These are phyloP conservation scores for Australoheros scitulus DNA, from an alignment of 2,113 vertebrate species.

Conservation along the genomic window DNA sequence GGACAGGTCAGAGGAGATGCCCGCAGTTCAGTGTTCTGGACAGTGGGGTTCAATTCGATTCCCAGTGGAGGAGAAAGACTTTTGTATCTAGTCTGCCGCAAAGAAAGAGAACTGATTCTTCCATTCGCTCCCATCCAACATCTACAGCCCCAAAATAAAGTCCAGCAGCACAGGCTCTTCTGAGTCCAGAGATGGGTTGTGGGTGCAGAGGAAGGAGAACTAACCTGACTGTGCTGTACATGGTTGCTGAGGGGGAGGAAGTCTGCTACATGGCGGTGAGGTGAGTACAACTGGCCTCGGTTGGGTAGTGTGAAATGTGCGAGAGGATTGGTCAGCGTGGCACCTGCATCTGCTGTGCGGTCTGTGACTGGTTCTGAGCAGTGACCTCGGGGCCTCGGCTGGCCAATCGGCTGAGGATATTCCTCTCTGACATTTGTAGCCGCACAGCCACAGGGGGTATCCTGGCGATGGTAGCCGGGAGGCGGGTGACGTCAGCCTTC, in stretches of 20 bases:
- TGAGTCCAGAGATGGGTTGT: conserved; percentile 51
- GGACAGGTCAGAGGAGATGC: conserved; percentile 47
- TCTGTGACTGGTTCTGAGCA: conserved; percentile 69
- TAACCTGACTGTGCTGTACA: conserved; percentile 71
- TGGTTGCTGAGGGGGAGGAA: conserved; percentile 35
- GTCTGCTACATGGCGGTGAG: conserved; percentile 67
- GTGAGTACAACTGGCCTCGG: conserved; percentile 45
- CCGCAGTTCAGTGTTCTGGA: conserved; percentile 51
- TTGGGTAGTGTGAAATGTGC: conserved; percentile 10
- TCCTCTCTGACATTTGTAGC: conserved; percentile 97
- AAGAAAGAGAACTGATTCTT: conserved; percentile 23
- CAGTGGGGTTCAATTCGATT: conserved; percentile 42
- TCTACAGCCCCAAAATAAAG: conserved; percentile 45
- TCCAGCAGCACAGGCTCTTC: conserved; percentile 49
- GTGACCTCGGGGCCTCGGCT: conserved; percentile 89
- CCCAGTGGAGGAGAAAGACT: conserved; percentile 44
- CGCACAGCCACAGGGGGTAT: conserved; percentile 95
- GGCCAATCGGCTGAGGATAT: conserved; percentile 96
- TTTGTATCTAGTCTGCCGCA: conserved; percentile 22
- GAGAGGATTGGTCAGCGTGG: conserved; percentile 59
- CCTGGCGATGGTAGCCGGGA: conserved; percentile 95
- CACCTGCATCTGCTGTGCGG: conserved; percentile 87
- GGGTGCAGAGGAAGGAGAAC: conserved; percentile 52
- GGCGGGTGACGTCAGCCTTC: conserved; percentile 96
- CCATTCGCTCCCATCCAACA: conserved; percentile 30